These are phyloP conservation scores for Acrocephalus kingi DNA, from an alignment of 2,113 vertebrate genomes.

Conservation along the genomic window DNA sequence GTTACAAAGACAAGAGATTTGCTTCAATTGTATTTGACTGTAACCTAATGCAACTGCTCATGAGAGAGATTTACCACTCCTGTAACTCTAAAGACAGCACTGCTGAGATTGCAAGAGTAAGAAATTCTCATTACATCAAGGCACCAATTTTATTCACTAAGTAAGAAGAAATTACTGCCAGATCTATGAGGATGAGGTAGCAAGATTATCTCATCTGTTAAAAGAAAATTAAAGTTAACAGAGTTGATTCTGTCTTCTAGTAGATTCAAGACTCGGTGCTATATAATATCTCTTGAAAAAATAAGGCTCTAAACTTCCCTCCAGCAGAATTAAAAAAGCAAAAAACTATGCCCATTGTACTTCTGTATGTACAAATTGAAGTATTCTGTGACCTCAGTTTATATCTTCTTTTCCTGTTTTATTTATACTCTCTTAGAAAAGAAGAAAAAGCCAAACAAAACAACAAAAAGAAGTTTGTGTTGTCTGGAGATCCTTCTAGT, in stretches of 20 bases:
- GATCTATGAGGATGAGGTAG: neutral
- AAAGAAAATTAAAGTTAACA: neutral
- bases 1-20: neutral
- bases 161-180: neutral
- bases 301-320: neutral
- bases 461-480: neutral
- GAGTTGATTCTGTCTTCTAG: neutral
- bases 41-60: neutral
- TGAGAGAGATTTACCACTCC: slow-evolving; percentile 17
- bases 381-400: neutral
- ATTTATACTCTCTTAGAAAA: neutral
- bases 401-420: neutral
- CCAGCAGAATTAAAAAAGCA: neutral
- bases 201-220: neutral
- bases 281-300: neutral
- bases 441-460: neutral
- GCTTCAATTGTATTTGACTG: neutral
- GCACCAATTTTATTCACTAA: slow-evolving; percentile 8
- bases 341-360: neutral
- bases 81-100: neutral
- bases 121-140: slow-evolving; percentile 18
- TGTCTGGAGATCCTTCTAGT: neutral
- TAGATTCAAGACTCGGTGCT: neutral
- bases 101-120: slow-evolving; percentile 39
- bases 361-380: neutral